Percentiles rank a stretch among this genome's conserved stretches.
These are phyloP conservation scores for Lacanobia wlatinum DNA, from an alignment of 2,888 invertebrate genomes.

Conservation along the genomic window DNA sequence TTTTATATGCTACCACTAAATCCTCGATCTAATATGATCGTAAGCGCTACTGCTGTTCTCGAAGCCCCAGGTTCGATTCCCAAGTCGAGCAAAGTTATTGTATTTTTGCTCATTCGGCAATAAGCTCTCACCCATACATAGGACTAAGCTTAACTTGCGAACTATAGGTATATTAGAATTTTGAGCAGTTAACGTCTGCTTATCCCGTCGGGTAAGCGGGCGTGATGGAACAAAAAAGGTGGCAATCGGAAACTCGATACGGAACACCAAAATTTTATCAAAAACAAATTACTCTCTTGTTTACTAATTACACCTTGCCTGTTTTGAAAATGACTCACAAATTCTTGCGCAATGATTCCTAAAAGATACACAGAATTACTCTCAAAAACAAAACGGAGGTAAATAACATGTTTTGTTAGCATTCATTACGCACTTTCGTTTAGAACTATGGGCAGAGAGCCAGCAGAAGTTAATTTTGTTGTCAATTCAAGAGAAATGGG, in stretches of 20 bases:
- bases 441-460: slow-evolving; percentile 39
- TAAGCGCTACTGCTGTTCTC: not conserved
- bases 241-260: not conserved
- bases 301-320: slow-evolving; percentile 25
- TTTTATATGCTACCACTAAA: not conserved
- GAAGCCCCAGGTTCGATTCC: not conserved
- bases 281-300: slow-evolving; percentile 24
- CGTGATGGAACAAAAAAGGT: not conserved
- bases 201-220: not conserved
- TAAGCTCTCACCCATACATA: no score
- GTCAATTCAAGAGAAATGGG: slow-evolving; percentile 45
- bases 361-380: slow-evolving; percentile 24
- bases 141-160: no score
- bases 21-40: not conserved
- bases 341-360: slow-evolving; percentile 30
- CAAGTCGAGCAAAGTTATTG: not conserved
- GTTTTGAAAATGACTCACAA: slow-evolving; percentile 40
- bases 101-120: no score
- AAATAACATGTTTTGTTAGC: slow-evolving; percentile 50
- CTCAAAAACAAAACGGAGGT: slow-evolving; percentile 31
- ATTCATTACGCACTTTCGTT: slow-evolving; percentile 29
- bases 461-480: slow-evolving; percentile 27
- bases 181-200: no score
- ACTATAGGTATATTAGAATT: no score
- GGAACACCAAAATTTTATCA: slow-evolving; percentile 7